Percentiles rank a stretch among this genome's conserved stretches.
These are phyloP conservation scores for Pogonognathellus flavescens DNA, from an alignment of 1,140 invertebrate species.

Conservation along the genomic window DNA sequence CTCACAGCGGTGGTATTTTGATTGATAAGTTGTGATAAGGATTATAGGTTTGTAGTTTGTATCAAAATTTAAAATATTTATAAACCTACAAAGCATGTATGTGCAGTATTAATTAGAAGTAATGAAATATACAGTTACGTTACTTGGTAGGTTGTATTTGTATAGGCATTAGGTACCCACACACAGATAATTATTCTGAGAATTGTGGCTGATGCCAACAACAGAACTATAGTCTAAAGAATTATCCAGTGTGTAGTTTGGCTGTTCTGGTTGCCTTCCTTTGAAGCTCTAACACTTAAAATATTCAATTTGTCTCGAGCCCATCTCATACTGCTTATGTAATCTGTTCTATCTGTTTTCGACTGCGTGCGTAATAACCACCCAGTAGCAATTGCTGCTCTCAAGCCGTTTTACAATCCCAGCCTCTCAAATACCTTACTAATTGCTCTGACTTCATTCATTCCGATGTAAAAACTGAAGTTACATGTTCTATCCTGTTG, in stretches of 20 bases:
- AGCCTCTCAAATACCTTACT: constrained; percentile 38
- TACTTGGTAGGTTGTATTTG: no score
- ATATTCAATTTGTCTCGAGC: neutral
- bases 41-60: no score
- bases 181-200: neutral
- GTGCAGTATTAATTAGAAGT: no score
- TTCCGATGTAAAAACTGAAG: neutral
- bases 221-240: neutral
- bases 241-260: neutral
- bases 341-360: neutral
- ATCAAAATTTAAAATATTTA: no score
- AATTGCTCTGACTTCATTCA: constrained; percentile 26
- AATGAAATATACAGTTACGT: no score
- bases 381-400: constrained; percentile 36
- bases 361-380: constrained; percentile 36
- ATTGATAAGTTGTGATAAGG: no score
- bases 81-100: no score
- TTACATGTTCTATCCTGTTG: neutral
- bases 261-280: neutral
- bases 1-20: no score
- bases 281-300: neutral
- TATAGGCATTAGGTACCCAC: no score
- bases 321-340: neutral
- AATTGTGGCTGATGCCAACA: no score
- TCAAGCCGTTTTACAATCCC: constrained; percentile 23